These are phyloP conservation scores for Diogma glabrata DNA, from an alignment of 2,888 invertebrate genomes.

Conservation along the genomic window DNA sequence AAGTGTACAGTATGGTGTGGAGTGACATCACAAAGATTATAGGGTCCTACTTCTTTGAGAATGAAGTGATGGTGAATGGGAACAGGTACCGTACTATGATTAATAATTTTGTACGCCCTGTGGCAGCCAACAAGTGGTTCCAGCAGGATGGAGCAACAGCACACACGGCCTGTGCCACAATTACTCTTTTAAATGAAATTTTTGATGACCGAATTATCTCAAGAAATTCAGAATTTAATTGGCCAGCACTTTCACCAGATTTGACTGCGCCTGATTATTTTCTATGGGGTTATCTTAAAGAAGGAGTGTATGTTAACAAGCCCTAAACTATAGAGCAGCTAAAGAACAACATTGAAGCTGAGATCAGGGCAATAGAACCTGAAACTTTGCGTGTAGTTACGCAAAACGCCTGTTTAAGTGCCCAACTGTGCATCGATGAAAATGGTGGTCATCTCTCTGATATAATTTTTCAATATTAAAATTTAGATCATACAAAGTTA, in stretches of 20 bases:
- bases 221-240: neutral
- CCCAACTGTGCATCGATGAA: too few relatives aligned
- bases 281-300: neutral
- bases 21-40: too few relatives aligned
- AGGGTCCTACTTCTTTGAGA: neutral
- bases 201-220: neutral
- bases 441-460: too few relatives aligned
- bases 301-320: neutral
- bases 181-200: neutral
- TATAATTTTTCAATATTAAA: too few relatives aligned
- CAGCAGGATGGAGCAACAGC: slow-evolving; percentile 4
- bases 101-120: neutral
- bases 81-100: neutral
- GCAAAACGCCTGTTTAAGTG: neutral
- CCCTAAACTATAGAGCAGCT: neutral
- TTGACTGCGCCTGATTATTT: neutral
- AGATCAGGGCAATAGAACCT: neutral
- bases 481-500: too few relatives aligned
- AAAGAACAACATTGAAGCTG: neutral
- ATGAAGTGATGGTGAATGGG: neutral
- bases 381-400: neutral
- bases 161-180: neutral
- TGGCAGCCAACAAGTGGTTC: neutral
- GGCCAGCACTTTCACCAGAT: neutral
- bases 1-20: too few relatives aligned